Conservation (phyloP, 1,140 invertebrate genomes). For the Antheraea pernyi region DNA sequence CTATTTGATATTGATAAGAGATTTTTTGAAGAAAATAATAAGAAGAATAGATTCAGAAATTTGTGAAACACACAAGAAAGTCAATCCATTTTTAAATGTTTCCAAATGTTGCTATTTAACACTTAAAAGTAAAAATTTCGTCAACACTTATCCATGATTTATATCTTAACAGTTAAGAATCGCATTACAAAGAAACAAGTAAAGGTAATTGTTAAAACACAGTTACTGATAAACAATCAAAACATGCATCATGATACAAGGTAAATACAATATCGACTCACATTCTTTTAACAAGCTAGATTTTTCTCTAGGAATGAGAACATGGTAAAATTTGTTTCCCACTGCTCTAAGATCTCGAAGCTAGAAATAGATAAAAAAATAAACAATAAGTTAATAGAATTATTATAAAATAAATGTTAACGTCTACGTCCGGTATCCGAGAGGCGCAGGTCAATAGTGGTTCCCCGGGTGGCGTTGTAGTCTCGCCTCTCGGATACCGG, state of each 20-base stretch:
- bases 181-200: conserved; percentile 7
- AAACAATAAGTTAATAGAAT: conserved; percentile 7
- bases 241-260: background rate
- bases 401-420: background rate
- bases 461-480: too few species aligned
- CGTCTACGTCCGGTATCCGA: too few species aligned
- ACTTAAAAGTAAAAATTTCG: background rate
- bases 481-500: too few species aligned
- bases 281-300: conserved; percentile 96
- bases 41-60: too few species aligned
- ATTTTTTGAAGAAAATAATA: too few species aligned
- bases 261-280: conserved; percentile 76
- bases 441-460: too few species aligned
- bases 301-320: conserved; percentile 96
- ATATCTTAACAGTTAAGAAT: background rate
- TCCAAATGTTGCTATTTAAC: too few species aligned
- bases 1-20: too few species aligned
- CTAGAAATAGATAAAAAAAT: conserved; percentile 82
- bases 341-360: conserved; percentile 95
- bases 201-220: conserved; percentile 3
- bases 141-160: background rate
- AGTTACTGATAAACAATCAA: background rate
- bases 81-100: too few species aligned
- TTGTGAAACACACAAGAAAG: too few species aligned
- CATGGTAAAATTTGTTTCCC: conserved; percentile 95